Conservation (phyloP, 1,140 invertebrate genomes). For the Geopemphigus sp. region DNA sequence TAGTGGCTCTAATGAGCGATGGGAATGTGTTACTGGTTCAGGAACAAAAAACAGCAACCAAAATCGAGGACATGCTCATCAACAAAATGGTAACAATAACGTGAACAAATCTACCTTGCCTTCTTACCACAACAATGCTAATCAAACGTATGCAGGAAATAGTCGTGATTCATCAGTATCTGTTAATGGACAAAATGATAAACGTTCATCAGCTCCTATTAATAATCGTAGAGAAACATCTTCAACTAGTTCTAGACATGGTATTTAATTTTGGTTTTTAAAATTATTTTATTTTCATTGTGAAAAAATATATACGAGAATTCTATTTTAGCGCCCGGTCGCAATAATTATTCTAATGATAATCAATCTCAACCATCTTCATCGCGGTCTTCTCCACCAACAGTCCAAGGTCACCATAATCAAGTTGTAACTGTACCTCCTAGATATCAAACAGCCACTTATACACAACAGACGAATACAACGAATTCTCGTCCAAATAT, state of each 20-base stretch:
- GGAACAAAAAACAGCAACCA: slow-evolving; percentile 41
- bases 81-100: slow-evolving; percentile 42
- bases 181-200: slow-evolving; percentile 37
- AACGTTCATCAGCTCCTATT: slow-evolving; percentile 26
- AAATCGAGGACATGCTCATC: slow-evolving; percentile 38
- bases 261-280: background rate
- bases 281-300: slow-evolving; percentile 2
- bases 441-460: slow-evolving; percentile 37
- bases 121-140: slow-evolving; percentile 40
- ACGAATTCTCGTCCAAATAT: slow-evolving; percentile 29
- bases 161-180: slow-evolving; percentile 31
- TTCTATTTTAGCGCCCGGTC: background rate
- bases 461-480: slow-evolving; percentile 31
- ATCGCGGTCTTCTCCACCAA: slow-evolving; percentile 27
- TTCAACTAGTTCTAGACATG: slow-evolving; percentile 37
- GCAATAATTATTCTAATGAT: slow-evolving; percentile 44
- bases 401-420: slow-evolving; percentile 42
- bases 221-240: slow-evolving; percentile 43
- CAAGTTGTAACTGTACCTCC: slow-evolving; percentile 18
- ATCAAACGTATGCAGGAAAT: slow-evolving; percentile 37
- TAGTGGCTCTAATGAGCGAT: slow-evolving; percentile 44
- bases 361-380: slow-evolving; percentile 43
- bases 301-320: background rate
- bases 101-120: slow-evolving; percentile 30
- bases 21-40: slow-evolving; percentile 44